Evolutionary conservation across 2,888 invertebrate species (phyloP).

Genomic region (Biston stratarius): DNA sequence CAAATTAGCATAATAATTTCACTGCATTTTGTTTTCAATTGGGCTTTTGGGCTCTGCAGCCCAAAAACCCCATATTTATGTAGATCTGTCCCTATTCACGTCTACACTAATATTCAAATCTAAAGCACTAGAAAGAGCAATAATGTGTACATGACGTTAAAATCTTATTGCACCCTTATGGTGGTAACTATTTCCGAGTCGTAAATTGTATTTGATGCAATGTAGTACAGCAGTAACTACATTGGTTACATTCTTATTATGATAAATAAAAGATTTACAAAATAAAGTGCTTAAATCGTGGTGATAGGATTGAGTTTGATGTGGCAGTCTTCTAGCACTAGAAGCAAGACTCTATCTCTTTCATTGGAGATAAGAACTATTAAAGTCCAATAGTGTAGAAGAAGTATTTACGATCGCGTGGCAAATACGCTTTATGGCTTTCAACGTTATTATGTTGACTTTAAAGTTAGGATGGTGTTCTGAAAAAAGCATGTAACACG

Average conservation of each 20-base stretch:
- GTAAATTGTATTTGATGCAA: slow-evolving; percentile 62
- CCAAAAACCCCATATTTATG: no score
- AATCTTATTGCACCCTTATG: slow-evolving; percentile 46
- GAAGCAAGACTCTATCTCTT: slow-evolving; percentile 25
- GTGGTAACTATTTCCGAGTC: slow-evolving; percentile 55
- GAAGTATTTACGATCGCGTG: slow-evolving; percentile 75
- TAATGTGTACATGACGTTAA: slow-evolving; percentile 2
- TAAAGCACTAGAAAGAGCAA: no score
- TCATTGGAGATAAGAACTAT: slow-evolving; percentile 44
- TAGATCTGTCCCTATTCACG: no score
- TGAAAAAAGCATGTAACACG: slow-evolving; percentile 3
- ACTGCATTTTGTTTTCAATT: no score
- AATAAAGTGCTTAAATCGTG: background rate
- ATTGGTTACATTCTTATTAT: slow-evolving; percentile 37
- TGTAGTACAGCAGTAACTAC: slow-evolving; percentile 30
- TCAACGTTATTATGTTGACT: slow-evolving; percentile 54
- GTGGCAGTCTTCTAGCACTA: slow-evolving; percentile 4
- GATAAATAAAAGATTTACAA: slow-evolving; percentile 1
- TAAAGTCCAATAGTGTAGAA: slow-evolving; percentile 54
- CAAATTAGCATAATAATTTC: no score
- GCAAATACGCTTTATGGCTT: slow-evolving; percentile 66
- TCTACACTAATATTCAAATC: no score
- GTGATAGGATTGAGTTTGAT: slow-evolving; percentile 25
- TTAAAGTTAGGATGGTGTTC: slow-evolving; percentile 45
- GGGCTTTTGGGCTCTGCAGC: no score